Evolutionary conservation across 2,113 vertebrate genomes (phyloP).

Genomic region (Gymnarchus niloticus): DNA sequence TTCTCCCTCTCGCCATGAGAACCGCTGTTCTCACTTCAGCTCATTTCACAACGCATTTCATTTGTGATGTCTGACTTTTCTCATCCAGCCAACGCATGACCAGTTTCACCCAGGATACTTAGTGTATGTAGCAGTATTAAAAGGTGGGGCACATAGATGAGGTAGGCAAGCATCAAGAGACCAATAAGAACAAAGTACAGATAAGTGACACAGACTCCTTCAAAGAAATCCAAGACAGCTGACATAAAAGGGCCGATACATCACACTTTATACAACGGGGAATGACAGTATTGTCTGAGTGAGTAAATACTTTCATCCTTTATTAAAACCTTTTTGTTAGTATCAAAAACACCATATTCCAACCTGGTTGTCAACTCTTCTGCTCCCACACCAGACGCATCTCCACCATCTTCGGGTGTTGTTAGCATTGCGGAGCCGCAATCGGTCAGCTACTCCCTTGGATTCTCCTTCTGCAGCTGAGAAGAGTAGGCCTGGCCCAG

Average conservation of each 20-base stretch:
- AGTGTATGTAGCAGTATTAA: not conserved
- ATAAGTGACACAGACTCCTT: not conserved
- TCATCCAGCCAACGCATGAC: not conserved
- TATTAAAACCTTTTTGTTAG: not conserved
- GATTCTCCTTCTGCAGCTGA: constrained; percentile 26
- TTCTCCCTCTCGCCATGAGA: not conserved
- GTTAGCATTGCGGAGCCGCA: not conserved
- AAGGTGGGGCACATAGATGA: not conserved
- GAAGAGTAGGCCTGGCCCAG: constrained; percentile 57
- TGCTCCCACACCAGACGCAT: not conserved
- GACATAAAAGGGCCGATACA: not conserved
- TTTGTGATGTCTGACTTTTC: not conserved
- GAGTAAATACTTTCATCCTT: not conserved
- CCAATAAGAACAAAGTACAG: not conserved
- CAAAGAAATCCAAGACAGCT: not conserved
- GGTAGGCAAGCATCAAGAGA: too few relatives aligned
- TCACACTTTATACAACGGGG: not conserved
- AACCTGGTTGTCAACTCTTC: not conserved
- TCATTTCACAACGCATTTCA: not conserved
- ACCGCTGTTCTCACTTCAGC: not conserved
- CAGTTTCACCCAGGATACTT: not conserved
- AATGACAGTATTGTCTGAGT: not conserved
- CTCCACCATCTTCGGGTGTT: too few relatives aligned
- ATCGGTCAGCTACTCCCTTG: not conserved
- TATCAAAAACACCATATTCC: not conserved